Conservation (phyloP, 2,888 invertebrate genomes). For the Eledone cirrhosa region DNA sequence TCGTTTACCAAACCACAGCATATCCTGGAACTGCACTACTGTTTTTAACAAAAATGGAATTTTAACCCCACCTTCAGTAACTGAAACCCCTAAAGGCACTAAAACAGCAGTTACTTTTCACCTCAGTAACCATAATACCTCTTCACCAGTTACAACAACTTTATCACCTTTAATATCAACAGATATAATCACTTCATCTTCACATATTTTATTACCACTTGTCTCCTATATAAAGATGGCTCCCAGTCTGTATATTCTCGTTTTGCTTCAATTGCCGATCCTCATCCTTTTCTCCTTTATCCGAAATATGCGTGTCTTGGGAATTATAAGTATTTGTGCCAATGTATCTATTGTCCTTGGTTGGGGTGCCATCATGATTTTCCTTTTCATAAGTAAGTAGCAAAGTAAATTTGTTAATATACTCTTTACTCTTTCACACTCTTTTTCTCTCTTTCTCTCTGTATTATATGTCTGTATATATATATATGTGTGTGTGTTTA, state of each 20-base stretch:
- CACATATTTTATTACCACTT: neutral
- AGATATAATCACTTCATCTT: neutral
- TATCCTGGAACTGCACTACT: neutral
- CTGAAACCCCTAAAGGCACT: neutral
- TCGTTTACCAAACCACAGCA: neutral
- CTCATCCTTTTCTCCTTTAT: constrained; percentile 59
- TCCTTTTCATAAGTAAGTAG: constrained; percentile 52
- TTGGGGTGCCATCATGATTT: constrained; percentile 51
- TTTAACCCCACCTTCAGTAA: neutral
- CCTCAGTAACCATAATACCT: neutral
- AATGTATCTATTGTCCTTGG: constrained; percentile 58
- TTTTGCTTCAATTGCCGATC: constrained; percentile 56
- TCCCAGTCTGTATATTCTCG: constrained; percentile 53
- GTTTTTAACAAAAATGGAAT: neutral
- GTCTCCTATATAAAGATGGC: constrained; percentile 35
- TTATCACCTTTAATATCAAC: too few species aligned
- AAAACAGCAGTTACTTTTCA: neutral
- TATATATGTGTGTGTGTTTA: too few species aligned
- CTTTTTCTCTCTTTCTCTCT: too few species aligned
- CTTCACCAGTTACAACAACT: neutral
- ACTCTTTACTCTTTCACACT: too few species aligned
- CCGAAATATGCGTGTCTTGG: constrained; percentile 55
- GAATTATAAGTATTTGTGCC: constrained; percentile 58
- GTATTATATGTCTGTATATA: too few species aligned
- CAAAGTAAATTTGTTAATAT: neutral